These are phyloP conservation scores for Zeuzera pyrina DNA, from an alignment of 2,888 invertebrate species.

Conservation along the genomic window DNA sequence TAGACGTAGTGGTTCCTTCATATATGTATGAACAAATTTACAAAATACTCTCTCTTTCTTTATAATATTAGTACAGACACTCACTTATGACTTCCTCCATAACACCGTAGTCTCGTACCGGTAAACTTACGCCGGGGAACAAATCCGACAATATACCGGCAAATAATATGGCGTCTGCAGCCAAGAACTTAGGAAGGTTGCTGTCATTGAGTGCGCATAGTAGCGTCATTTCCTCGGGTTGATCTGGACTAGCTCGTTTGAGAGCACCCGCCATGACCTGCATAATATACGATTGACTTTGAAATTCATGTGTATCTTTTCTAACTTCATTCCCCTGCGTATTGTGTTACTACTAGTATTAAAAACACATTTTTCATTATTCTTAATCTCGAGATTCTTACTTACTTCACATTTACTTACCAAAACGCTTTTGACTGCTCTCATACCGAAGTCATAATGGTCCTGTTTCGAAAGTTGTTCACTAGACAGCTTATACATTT, in stretches of 20 bases:
- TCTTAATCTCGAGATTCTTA: no score
- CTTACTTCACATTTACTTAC: no score
- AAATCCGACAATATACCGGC: slow-evolving; percentile 91
- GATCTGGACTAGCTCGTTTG: slow-evolving; percentile 88
- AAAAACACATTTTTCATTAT: no score
- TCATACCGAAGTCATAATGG: slow-evolving; percentile 95
- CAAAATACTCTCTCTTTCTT: no score
- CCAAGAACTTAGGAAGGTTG: slow-evolving; percentile 91
- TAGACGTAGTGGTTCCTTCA: no score
- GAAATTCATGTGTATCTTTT: no score
- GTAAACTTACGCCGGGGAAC: slow-evolving; percentile 87
- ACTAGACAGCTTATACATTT: slow-evolving; percentile 93
- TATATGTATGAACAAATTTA: no score
- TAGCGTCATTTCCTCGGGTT: slow-evolving; percentile 86
- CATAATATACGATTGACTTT: no score
- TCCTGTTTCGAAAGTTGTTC: slow-evolving; percentile 94
- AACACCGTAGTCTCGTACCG: slow-evolving; percentile 84
- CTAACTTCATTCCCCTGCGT: no score
- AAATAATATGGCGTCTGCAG: slow-evolving; percentile 88
- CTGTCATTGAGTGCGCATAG: slow-evolving; percentile 90
- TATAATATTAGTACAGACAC: no score
- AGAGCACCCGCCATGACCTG: slow-evolving; percentile 90
- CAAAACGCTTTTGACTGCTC: slow-evolving; percentile 93
- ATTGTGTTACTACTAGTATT: not conserved
- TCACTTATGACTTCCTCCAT: slow-evolving; percentile 78